Percentiles rank a stretch among this genome's conserved stretches.
Conservation (phyloP, 2,113 vertebrate species). For the Genyomyrus donnyi region DNA sequence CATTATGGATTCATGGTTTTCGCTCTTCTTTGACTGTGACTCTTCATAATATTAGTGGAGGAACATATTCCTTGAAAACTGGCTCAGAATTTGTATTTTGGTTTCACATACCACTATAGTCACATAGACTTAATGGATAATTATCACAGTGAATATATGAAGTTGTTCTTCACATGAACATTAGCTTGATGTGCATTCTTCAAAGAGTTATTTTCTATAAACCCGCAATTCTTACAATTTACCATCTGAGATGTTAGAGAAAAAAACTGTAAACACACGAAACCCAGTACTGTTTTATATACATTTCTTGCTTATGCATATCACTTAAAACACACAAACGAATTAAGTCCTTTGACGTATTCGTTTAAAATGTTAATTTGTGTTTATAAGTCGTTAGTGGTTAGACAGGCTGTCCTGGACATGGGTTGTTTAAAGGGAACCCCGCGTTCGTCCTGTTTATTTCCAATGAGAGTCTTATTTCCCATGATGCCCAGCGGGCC, state of each 20-base stretch:
- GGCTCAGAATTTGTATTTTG: background rate
- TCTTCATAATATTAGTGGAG: background rate
- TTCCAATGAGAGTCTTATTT: constrained; percentile 29
- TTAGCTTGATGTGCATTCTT: background rate
- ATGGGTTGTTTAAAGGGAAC: background rate
- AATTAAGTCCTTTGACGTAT: background rate
- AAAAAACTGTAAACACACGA: background rate
- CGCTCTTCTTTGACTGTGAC: background rate
- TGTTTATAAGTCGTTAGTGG: background rate
- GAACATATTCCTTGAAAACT: background rate
- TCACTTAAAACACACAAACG: background rate
- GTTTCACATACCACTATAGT: background rate
- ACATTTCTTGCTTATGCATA: background rate
- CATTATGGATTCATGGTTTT: background rate
- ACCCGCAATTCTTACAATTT: background rate
- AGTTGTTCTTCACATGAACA: background rate
- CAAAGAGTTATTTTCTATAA: background rate
- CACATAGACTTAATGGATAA: background rate
- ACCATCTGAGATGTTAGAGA: background rate
- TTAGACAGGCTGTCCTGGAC: background rate
- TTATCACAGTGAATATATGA: background rate
- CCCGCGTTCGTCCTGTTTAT: background rate
- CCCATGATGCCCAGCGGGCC: constrained; percentile 82
- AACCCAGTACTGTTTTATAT: background rate
- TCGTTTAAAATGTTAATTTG: background rate